A percentile compares a stretch with the other conserved stretches of the same genome.
These are phyloP conservation scores for Hemicordylus capensis DNA, from an alignment of 2,113 vertebrate genomes.

Conservation along the genomic window DNA sequence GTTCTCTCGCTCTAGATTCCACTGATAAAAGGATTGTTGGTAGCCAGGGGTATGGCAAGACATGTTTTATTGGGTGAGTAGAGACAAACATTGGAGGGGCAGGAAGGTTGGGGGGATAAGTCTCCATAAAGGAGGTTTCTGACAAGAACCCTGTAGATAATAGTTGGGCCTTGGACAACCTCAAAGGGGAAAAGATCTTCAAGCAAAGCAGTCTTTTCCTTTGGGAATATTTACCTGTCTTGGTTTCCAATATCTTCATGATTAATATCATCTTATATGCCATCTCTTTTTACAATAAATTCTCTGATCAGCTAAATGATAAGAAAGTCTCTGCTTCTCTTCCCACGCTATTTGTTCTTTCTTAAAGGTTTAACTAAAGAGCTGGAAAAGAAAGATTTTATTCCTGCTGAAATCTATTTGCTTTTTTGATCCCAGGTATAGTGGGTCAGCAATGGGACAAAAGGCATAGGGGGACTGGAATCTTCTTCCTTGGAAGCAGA, in stretches of 20 bases:
- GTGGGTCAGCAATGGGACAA: neutral
- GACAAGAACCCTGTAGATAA: too few species aligned
- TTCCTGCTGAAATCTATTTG: constrained; percentile 4
- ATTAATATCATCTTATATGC: constrained; percentile 23
- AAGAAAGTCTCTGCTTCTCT: constrained; percentile 37
- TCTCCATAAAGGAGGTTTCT: too few species aligned
- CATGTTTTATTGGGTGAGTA: too few species aligned
- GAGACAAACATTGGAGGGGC: too few species aligned
- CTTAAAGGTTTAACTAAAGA: neutral
- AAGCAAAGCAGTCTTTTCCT: neutral
- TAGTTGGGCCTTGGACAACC: neutral
- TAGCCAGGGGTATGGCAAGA: too few species aligned
- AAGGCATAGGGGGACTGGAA: neutral
- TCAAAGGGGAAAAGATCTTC: neutral
- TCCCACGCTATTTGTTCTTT: neutral
- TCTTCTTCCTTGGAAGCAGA: neutral
- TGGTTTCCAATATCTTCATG: constrained; percentile 17
- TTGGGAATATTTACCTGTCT: constrained; percentile 3
- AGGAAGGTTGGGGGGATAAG: too few species aligned
- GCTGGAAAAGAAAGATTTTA: neutral
- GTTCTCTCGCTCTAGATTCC: too few species aligned
- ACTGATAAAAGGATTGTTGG: neutral
- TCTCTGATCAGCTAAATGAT: constrained; percentile 5
- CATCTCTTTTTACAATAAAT: neutral
- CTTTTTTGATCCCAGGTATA: neutral